phyloP scores from a whole-genome alignment of 1,140 invertebrate genomes.

The Caenorhabditis tropicalis region DNA sequence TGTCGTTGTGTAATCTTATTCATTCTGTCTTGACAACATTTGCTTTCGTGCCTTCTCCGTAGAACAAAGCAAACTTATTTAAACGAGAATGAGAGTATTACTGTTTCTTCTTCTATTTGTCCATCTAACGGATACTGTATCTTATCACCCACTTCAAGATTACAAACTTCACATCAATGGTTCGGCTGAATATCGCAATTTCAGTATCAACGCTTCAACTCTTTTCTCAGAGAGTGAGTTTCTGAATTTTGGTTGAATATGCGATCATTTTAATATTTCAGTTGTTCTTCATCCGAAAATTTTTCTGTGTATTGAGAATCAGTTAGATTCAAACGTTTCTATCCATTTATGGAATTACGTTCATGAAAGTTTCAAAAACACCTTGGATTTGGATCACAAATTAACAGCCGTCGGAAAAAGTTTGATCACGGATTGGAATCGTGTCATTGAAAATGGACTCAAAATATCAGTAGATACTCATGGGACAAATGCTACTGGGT shows the following conservation, averaged over 20 bases:
- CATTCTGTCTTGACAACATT: neutral
- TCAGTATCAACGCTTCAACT: neutral
- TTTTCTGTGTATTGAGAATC: neutral
- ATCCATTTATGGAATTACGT: neutral
- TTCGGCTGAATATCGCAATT: no score
- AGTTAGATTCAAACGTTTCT: neutral
- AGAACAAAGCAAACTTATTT: neutral
- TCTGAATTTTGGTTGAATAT: neutral
- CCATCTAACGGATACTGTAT: neutral
- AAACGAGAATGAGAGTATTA: neutral
- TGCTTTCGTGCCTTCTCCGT: neutral
- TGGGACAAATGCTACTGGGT: neutral
- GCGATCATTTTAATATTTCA: neutral
- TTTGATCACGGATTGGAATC: neutral
- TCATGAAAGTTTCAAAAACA: neutral
- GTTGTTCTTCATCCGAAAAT: neutral
- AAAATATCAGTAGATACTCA: neutral
- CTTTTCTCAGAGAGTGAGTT: neutral
- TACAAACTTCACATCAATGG: neutral
- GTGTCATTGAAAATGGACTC: neutral
- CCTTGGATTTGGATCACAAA: neutral
- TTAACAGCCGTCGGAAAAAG: neutral
- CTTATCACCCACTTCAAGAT: neutral
- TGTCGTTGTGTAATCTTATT: neutral
- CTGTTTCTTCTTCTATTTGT: neutral